A percentile compares a stretch with the other conserved stretches of the same genome.
phyloP scores from a whole-genome alignment of 2,888 invertebrate species.

The Sipha maydis region DNA sequence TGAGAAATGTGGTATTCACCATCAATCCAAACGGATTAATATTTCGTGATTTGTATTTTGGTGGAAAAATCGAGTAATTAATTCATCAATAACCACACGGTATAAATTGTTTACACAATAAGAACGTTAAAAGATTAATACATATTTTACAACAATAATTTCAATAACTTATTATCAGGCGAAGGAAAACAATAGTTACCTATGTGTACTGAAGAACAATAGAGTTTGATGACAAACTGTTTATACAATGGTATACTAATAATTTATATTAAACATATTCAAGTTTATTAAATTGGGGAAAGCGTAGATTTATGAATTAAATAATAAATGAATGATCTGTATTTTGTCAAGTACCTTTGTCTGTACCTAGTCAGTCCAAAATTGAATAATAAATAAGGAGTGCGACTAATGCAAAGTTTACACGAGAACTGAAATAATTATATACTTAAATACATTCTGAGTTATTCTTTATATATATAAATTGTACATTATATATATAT shows the following conservation, averaged over 20 bases:
- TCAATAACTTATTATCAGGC: background rate
- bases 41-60: background rate
- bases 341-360: no score
- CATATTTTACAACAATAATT: background rate
- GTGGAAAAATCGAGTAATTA: background rate
- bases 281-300: background rate
- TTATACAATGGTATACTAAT: constrained; percentile 6
- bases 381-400: no score
- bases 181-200: background rate
- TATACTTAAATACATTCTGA: no score
- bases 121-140: background rate
- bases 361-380: no score
- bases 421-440: no score
- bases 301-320: no score
- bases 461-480: no score
- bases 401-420: no score
- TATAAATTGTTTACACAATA: background rate
- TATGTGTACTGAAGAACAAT: background rate
- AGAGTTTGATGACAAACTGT: background rate
- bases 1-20: background rate
- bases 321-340: no score
- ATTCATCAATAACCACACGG: background rate
- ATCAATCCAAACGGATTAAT: background rate
- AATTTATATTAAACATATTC: background rate
- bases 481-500: no score